A percentile compares a stretch with the other conserved stretches of the same genome.
Conservation (phyloP, 2,113 vertebrate species). For the Lucifuga dentata region DNA sequence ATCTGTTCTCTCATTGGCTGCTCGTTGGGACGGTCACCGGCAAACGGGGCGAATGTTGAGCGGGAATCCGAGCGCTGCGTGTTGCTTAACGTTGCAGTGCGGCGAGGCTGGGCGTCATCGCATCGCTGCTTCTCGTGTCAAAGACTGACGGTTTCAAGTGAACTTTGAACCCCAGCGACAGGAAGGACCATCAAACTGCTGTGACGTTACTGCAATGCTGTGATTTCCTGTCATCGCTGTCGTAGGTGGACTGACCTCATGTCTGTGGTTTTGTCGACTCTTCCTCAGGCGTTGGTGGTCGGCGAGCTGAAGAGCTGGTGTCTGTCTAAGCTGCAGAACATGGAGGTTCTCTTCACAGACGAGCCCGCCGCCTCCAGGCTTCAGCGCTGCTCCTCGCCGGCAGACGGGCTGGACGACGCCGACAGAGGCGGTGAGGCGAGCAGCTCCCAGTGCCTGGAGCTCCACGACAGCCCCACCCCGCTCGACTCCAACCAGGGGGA, state of each 20-base stretch:
- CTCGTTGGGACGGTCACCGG: too few relatives aligned
- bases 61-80: too few relatives aligned
- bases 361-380: constrained; percentile 80
- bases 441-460: constrained; percentile 68
- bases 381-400: constrained; percentile 83
- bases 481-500: constrained; percentile 53
- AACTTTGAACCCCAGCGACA: too few relatives aligned
- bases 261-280: constrained; percentile 20
- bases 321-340: constrained; percentile 92
- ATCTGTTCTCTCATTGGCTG: too few relatives aligned
- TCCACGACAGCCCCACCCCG: constrained; percentile 28
- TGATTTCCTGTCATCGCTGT: too few relatives aligned
- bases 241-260: neutral
- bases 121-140: too few relatives aligned
- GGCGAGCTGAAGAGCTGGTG: constrained; percentile 96
- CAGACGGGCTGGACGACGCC: constrained; percentile 80
- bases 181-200: too few relatives aligned
- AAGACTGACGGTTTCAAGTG: too few relatives aligned
- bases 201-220: too few relatives aligned
- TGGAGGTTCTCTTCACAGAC: constrained; percentile 88
- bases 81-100: too few relatives aligned
- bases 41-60: too few relatives aligned
- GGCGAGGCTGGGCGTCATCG: too few relatives aligned
- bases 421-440: constrained; percentile 47
- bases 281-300: constrained; percentile 87